Conservation (phyloP, 1,140 invertebrate species). For the Nasonia longicornis region DNA sequence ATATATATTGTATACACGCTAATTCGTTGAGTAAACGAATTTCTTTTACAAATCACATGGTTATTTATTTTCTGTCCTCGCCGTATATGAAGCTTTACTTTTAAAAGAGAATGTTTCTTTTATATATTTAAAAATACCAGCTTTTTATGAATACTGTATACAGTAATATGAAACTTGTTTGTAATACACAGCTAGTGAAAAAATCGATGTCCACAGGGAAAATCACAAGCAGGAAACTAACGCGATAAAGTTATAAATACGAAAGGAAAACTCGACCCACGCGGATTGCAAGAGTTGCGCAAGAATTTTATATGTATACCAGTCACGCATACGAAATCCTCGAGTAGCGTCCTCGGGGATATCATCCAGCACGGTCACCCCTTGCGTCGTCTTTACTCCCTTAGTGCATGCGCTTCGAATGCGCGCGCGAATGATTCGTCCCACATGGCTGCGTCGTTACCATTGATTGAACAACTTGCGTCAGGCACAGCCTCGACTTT, state of each 20-base stretch:
- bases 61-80: background rate
- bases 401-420: background rate
- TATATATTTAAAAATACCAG: too few relatives aligned
- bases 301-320: background rate
- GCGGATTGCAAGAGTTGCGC: background rate
- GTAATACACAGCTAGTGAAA: background rate
- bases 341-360: background rate
- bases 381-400: too few relatives aligned
- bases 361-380: background rate
- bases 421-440: background rate
- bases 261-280: background rate
- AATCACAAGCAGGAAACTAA: background rate
- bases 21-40: background rate
- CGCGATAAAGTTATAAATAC: background rate
- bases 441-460: background rate
- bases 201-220: background rate
- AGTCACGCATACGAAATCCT: background rate
- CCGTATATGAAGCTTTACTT: too few relatives aligned
- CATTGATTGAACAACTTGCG: conserved; percentile 45
- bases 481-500: conserved; percentile 58
- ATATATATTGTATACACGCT: background rate
- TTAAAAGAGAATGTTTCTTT: too few relatives aligned
- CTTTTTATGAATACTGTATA: too few relatives aligned
- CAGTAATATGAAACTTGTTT: background rate
- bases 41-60: background rate